Percentiles rank a stretch among this genome's conserved stretches.
Evolutionary conservation across 2,113 vertebrate genomes (phyloP).

Genomic region (Cottus gobio): DNA sequence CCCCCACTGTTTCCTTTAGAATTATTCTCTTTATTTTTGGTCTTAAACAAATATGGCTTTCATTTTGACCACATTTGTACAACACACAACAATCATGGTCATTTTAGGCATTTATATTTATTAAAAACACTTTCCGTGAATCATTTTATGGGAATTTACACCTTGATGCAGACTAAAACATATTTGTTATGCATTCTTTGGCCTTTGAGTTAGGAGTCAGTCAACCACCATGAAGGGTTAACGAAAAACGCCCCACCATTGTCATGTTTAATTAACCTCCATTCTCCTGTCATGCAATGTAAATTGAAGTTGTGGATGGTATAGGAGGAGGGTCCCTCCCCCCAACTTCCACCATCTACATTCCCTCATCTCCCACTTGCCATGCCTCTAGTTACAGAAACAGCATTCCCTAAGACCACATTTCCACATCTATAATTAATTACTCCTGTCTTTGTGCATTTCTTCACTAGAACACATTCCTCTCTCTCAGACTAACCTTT

Average conservation of each 20-base stretch:
- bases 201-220: conserved; percentile 69
- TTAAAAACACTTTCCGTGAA: not conserved
- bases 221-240: conserved; percentile 62
- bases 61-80: not conserved
- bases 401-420: conserved; percentile 73
- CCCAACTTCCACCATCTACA: conserved; percentile 27
- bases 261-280: conserved; percentile 80
- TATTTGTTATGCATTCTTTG: conserved; percentile 69
- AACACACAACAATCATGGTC: not conserved
- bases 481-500: conserved; percentile 56
- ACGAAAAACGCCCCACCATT: conserved; percentile 64
- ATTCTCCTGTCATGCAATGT: conserved; percentile 70
- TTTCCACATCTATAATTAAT: conserved; percentile 84
- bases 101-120: conserved; percentile 11
- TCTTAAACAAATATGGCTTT: not conserved
- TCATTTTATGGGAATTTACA: conserved; percentile 48
- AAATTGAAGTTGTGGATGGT: conserved; percentile 76
- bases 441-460: conserved; percentile 75
- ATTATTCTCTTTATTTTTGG: not conserved
- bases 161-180: conserved; percentile 27
- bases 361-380: conserved; percentile 53
- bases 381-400: conserved; percentile 78
- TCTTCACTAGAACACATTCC: conserved; percentile 65
- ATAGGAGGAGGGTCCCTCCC: conserved; percentile 31
- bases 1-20: not conserved